phyloP scores from a whole-genome alignment of 1,140 invertebrate genomes.

The Lordiphosa clarofinis region DNA sequence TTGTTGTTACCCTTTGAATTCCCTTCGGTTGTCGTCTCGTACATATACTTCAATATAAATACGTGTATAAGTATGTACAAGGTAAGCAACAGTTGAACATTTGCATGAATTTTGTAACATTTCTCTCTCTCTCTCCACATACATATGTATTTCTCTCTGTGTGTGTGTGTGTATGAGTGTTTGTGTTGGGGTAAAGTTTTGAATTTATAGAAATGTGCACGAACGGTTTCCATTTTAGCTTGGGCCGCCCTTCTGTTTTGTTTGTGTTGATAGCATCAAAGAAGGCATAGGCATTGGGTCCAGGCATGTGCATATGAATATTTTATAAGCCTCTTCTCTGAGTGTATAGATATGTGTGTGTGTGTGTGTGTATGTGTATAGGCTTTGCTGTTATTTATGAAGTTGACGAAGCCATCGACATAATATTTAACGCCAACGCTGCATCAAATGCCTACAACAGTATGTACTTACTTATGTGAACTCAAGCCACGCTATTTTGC shows the following conservation, averaged over 20 bases:
- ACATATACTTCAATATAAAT: background rate
- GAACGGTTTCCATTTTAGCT: slow-evolving; percentile 60
- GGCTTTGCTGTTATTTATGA: slow-evolving; percentile 48
- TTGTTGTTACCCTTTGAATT: background rate
- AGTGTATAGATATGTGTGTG: slow-evolving; percentile 13
- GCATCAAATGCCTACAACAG: slow-evolving; percentile 5
- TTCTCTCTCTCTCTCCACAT: background rate
- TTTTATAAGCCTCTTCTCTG: slow-evolving; percentile 62
- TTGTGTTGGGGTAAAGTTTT: slow-evolving; percentile 3
- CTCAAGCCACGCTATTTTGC: slow-evolving; percentile 47
- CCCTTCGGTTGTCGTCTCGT: background rate
- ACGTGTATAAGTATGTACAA: background rate
- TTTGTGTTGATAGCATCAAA: slow-evolving; percentile 42
- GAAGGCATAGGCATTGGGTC: slow-evolving; percentile 21
- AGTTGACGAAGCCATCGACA: slow-evolving; percentile 49
- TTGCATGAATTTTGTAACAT: slow-evolving; percentile 63
- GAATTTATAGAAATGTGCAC: slow-evolving; percentile 72
- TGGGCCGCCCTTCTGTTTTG: slow-evolving; percentile 1
- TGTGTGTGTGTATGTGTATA: slow-evolving; percentile 13
- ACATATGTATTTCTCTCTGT: slow-evolving; percentile 1
- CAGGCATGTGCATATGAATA: slow-evolving; percentile 69
- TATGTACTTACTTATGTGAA: background rate
- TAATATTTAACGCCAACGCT: slow-evolving; percentile 56
- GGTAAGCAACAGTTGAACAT: slow-evolving; percentile 68
- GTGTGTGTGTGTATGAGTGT: slow-evolving; percentile 1